Evolutionary conservation across 1,140 invertebrate species (phyloP).

Genomic region (Drosophila nannoptera): DNA sequence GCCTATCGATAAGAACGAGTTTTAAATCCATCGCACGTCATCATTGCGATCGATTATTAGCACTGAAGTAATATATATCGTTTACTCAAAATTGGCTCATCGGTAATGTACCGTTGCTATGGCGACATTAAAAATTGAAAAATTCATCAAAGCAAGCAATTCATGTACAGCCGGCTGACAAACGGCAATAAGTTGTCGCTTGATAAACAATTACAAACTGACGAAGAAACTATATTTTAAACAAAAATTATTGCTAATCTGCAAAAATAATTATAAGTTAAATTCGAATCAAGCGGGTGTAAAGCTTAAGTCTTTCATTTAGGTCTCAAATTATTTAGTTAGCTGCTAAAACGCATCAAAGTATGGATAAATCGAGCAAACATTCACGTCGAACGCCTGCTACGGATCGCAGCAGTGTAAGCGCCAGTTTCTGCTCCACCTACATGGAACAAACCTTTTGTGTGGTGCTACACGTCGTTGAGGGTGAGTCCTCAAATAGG

Average conservation of each 20-base stretch:
- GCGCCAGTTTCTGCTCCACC: slow-evolving; percentile 17
- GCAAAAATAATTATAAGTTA: slow-evolving; percentile 22
- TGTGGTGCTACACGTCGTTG: slow-evolving; percentile 66
- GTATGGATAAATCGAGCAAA: slow-evolving; percentile 41
- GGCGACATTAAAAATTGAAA: background rate
- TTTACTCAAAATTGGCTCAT: no score
- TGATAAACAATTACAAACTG: slow-evolving; percentile 4
- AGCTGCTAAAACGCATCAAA: background rate
- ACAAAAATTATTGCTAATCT: slow-evolving; percentile 21
- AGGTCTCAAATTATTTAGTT: slow-evolving; percentile 26
- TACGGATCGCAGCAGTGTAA: slow-evolving; percentile 32
- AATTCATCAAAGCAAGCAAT: slow-evolving; percentile 14
- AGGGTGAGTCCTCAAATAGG: slow-evolving; percentile 38
- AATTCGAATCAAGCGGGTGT: slow-evolving; percentile 24
- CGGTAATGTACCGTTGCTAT: no score
- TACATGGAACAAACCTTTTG: slow-evolving; percentile 57
- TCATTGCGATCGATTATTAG: slow-evolving; percentile 4
- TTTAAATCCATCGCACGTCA: background rate
- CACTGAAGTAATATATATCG: background rate
- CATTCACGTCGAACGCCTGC: slow-evolving; percentile 7
- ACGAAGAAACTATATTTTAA: slow-evolving; percentile 8
- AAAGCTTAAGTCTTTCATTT: slow-evolving; percentile 16
- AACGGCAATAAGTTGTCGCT: background rate
- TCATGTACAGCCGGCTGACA: background rate
- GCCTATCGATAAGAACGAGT: background rate